Evolutionary conservation across 2,888 invertebrate species (phyloP), one percentile per base, ranked within the genome.

Genomic region (Rutpela maculata): DNA sequence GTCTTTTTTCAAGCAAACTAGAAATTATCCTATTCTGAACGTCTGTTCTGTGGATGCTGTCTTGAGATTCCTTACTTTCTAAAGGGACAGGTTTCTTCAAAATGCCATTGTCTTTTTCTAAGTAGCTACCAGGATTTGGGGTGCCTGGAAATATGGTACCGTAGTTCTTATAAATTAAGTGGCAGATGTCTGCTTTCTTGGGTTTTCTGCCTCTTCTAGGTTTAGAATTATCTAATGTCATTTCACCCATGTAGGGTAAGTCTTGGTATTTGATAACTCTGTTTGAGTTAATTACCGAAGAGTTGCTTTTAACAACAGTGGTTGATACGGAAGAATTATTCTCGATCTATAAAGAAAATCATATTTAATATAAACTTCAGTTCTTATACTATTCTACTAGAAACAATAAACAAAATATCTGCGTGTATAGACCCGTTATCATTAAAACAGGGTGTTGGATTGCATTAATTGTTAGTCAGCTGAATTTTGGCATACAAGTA

Each of bases 181-280:
- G 97, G 82, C 97, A 97, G 82, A 97, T 97, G 86, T 97, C 97
- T 0, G 97, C 96, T 88, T 97, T 97, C 87, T 97, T 97, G 0
- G 97, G 97, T 86, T 97, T 97, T 18, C 97, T 91, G 0, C 97
- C 97, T 78, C 97, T 91, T 55, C 97, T 90, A 0, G 97, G 97
- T 84, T 96, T 95, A 15, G 95, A 95, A 89, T 97, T 96, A 87
- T 97, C 96, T 73, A 97, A 89, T 0, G 97, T 97, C 92, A 97
- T 96, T 88, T 97, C 97, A 0, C 97, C 97, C 97, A 97, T 97
- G 89, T 97, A 97, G 0, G 97, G 97, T 63, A 97, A 90, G 86
- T 97, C 96, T 62, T 95, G 94, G 87, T 95, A 96, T 62, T 95
- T 95, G 82, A 95, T 92, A 31, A 93, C 91, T 78, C 91, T 88